Conservation (phyloP, 2,888 invertebrate species). For the Torymus tubicola region DNA sequence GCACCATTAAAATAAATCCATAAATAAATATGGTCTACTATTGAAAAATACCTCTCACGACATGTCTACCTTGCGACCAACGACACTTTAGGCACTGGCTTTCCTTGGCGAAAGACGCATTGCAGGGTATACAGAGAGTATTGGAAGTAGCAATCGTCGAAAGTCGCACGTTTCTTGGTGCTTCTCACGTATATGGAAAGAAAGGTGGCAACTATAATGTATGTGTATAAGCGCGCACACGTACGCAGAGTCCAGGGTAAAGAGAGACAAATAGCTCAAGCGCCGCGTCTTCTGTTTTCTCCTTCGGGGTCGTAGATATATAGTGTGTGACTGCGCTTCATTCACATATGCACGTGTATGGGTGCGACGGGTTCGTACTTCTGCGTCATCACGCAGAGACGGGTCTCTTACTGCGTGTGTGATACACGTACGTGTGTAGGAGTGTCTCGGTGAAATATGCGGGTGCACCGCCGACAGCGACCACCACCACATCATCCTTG, state of each 20-base stretch:
- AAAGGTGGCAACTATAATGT: not conserved
- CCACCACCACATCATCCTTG: conserved; percentile 17
- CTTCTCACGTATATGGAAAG: conserved; percentile 20
- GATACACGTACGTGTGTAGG: not conserved
- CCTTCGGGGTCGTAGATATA: too few relatives aligned
- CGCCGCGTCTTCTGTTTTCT: too few relatives aligned
- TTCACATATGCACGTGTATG: too few relatives aligned
- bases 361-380: too few relatives aligned
- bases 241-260: too few relatives aligned
- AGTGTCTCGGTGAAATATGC: conserved; percentile 22
- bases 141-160: conserved; percentile 25
- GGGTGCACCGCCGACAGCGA: conserved; percentile 3
- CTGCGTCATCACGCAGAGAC: too few relatives aligned
- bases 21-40: not conserved
- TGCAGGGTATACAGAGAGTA: not conserved
- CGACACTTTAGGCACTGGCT: not conserved
- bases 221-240: not conserved
- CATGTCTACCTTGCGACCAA: too few relatives aligned
- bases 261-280: too few relatives aligned
- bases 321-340: too few relatives aligned
- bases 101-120: not conserved
- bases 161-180: not conserved
- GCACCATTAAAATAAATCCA: not conserved
- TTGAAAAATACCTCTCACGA: conserved; percentile 7
- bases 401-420: too few relatives aligned